Evolutionary conservation across 2,888 invertebrate genomes (phyloP).

Genomic region (Steinernema hermaphroditum): DNA sequence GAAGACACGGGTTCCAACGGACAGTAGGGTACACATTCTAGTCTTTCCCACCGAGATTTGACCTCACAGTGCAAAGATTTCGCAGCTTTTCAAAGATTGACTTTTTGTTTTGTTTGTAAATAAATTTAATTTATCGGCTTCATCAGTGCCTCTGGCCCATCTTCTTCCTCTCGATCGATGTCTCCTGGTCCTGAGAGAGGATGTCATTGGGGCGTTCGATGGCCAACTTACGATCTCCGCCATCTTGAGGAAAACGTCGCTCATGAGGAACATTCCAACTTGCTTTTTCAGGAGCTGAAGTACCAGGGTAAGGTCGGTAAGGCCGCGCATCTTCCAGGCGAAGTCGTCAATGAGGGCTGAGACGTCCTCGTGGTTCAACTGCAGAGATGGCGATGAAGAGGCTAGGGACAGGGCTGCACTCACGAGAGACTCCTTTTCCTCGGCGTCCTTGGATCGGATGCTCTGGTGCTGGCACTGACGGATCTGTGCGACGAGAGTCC

Average conservation of each 20-base stretch:
- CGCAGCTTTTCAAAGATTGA: background rate
- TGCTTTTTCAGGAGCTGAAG: background rate
- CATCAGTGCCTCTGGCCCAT: background rate
- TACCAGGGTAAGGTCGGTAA: background rate
- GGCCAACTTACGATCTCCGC: background rate
- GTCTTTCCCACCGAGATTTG: too few relatives aligned
- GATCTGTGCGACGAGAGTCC: background rate
- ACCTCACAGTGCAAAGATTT: too few relatives aligned
- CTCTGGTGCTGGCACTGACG: background rate
- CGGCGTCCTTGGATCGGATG: background rate
- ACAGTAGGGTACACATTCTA: background rate
- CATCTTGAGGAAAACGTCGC: constrained; percentile 3
- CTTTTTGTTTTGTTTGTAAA: background rate
- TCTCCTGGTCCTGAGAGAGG: background rate
- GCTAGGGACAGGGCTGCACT: background rate
- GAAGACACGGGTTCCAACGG: background rate
- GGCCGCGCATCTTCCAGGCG: background rate
- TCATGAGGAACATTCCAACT: background rate
- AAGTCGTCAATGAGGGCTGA: background rate
- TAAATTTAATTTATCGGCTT: background rate
- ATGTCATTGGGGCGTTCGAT: background rate
- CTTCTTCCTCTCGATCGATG: background rate
- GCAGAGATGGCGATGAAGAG: background rate
- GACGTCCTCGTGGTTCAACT: background rate
- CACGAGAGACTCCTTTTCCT: background rate